A percentile compares a stretch with the other conserved stretches of the same genome.
These are phyloP conservation scores for Agonopterix alstromeriana DNA, from an alignment of 2,888 invertebrate genomes.

Conservation along the genomic window DNA sequence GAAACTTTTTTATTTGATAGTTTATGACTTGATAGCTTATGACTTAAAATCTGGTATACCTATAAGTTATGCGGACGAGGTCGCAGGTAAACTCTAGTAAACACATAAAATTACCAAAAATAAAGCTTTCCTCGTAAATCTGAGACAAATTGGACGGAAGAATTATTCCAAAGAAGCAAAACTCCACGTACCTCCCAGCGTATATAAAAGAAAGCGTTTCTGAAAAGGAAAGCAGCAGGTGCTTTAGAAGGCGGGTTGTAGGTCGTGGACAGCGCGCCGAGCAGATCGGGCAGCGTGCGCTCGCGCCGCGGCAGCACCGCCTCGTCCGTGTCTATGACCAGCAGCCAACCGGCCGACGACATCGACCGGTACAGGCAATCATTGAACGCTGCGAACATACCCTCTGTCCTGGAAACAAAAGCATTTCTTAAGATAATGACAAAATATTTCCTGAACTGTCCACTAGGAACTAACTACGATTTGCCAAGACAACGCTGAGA, in stretches of 20 bases:
- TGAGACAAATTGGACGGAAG: too few relatives aligned
- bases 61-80: too few relatives aligned
- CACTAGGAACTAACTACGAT: too few relatives aligned
- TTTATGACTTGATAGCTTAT: too few relatives aligned
- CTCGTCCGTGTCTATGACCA: constrained; percentile 93
- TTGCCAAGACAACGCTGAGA: too few relatives aligned
- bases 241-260: constrained; percentile 78
- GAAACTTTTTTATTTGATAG: too few relatives aligned
- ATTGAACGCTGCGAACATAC: constrained; percentile 93
- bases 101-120: too few relatives aligned
- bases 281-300: constrained; percentile 83
- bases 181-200: constrained; percentile 53
- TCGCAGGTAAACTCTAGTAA: too few relatives aligned
- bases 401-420: constrained; percentile 83
- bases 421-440: too few relatives aligned
- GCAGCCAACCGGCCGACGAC: constrained; percentile 87
- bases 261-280: constrained; percentile 60
- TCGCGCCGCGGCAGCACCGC: constrained; percentile 89
- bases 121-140: neutral
- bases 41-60: too few relatives aligned
- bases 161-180: neutral
- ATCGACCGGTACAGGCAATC: constrained; percentile 95
- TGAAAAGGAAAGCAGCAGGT: constrained; percentile 91
- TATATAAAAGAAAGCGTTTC: constrained; percentile 79
- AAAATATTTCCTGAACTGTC: too few relatives aligned